Evolutionary conservation across 2,888 invertebrate species (phyloP), one percentile per base, ranked within the genome.

Genomic region (Agrenia bidenticulata): DNA sequence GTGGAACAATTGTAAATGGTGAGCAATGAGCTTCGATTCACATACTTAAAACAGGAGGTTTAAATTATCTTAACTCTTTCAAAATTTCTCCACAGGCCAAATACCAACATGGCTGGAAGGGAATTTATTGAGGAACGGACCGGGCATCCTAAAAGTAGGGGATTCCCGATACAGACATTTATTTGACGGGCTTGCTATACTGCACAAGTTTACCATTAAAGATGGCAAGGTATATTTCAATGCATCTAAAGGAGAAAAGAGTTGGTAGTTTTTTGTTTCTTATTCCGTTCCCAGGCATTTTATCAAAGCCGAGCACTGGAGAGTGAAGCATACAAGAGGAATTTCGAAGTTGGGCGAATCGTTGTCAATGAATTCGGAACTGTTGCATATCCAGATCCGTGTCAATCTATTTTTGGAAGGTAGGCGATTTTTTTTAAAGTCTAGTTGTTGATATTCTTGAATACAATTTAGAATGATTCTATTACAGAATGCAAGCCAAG

Each of bases 221-320:
- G 76, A 81, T 67, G 81, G 81, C 23, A 76, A 79, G 61, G 79
- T 80, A 27, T 76, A n/a, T n/a, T n/a, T n/a, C n/a, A n/a, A n/a
- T n/a, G n/a, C n/a, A n/a, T n/a, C n/a, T n/a, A n/a, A n/a, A n/a
- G n/a, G n/a, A n/a, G n/a, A n/a, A n/a, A n/a, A n/a, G n/a, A n/a
- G n/a, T n/a, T n/a, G n/a, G n/a, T n/a, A n/a, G n/a, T n/a, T n/a
- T n/a, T n/a, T n/a, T n/a, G n/a, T n/a, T n/a, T n/a, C n/a, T n/a
- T n/a, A n/a, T n/a, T n/a, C n/a, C n/a, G n/a, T n/a, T n/a, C n/a
- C 9, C 2, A 81, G 19, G 89, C 89, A 2, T 90, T 88, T 0
- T 94, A 94, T 79, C 92, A 92, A 78, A 88, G 87, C 77, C 83
- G 88, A 58, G 89, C 90, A 77, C 81, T 94, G 0, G 84, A 85